Percentiles rank a stretch among this genome's conserved stretches.
phyloP scores from a whole-genome alignment of 2,797 vertebrate genomes.

The Liasis olivaceus region DNA sequence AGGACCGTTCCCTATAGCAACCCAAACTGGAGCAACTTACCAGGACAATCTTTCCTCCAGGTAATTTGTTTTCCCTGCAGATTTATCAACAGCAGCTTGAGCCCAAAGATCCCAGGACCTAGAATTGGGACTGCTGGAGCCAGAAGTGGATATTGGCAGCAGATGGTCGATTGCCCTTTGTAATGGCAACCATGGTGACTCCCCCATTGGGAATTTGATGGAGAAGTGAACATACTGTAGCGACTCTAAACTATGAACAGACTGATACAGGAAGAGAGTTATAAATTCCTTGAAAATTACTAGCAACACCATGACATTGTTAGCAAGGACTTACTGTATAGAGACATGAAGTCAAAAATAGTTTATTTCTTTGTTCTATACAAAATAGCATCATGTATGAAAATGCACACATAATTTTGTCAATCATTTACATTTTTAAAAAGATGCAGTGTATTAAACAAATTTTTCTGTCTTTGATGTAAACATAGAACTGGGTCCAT shows the following conservation, averaged over 20 bases:
- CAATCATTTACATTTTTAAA: slow-evolving; percentile 59
- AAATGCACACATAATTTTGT: slow-evolving; percentile 83
- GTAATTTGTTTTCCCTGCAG: neutral
- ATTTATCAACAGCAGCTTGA: neutral
- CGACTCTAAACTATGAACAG: neutral
- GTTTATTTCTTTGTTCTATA: slow-evolving; percentile 74
- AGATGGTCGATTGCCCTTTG: neutral
- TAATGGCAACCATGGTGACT: neutral
- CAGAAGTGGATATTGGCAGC: neutral
- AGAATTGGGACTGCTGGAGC: neutral
- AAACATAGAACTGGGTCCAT: slow-evolving; percentile 64
- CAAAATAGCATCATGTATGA: slow-evolving; percentile 88
- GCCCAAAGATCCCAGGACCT: neutral
- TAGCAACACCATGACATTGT: neutral
- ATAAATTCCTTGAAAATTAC: neutral
- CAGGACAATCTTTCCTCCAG: neutral
- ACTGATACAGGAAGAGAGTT: neutral
- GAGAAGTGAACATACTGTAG: neutral
- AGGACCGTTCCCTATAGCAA: neutral
- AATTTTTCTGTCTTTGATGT: slow-evolving; percentile 67
- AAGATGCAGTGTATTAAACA: slow-evolving; percentile 37
- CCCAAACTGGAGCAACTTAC: neutral
- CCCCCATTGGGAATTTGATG: neutral
- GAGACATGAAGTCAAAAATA: slow-evolving; percentile 56
- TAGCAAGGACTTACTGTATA: neutral